Base-by-base conservation (phyloP, 2,888 invertebrate genomes). In the Eristalis tenax region DNA sequence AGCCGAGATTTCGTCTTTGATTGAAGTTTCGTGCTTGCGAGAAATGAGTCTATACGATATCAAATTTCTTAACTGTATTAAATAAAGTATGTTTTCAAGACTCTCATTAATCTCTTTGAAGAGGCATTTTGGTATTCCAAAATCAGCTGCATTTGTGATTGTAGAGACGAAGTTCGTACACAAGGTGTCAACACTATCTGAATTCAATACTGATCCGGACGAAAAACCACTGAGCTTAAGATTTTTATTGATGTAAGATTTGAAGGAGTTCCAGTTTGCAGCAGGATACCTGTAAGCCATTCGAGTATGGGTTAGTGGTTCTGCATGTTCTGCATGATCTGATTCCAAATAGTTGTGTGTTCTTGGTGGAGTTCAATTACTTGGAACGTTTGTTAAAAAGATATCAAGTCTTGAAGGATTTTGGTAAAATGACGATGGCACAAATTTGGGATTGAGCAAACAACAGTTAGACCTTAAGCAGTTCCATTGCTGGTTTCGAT, bases 331-430 rank as follows among this genome's bases (percentile, higher is more conserved):
- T 10, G 22, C 18, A 10, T 56, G 56, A 56, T 56, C 56, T 6
- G 56, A 56, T 22, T 1, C 22, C 22, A 56, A 10, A 22, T 56
- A 22, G 22, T n/a, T 22, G 18, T 56, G 22, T 22, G 22, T 22
- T 13, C n/a, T n/a, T 15, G 28, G 35, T 5, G 26, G n/a, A 28
- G 23, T 28, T 15, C 35, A 63, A 28, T 28, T 26, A 15, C 13
- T 63, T 8, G 63, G 63, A n/a, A 63, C 13, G n/a, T 63, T 63
- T 26, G 63, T 63, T n/a, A 63, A n/a, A 32, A 63, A 32, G 1
- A 63, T 15, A 13, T 59, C 59, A 23, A 23, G 59, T 6, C 15
- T 63, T 63, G 63, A 63, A n/a, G 63, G 63, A 63, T 15, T 63
- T 32, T 63, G 8, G 1, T 1, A 26, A 15, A 22, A n/a, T 23